Conservation (phyloP, 2,888 invertebrate genomes). For the Papilio demoleus region DNA sequence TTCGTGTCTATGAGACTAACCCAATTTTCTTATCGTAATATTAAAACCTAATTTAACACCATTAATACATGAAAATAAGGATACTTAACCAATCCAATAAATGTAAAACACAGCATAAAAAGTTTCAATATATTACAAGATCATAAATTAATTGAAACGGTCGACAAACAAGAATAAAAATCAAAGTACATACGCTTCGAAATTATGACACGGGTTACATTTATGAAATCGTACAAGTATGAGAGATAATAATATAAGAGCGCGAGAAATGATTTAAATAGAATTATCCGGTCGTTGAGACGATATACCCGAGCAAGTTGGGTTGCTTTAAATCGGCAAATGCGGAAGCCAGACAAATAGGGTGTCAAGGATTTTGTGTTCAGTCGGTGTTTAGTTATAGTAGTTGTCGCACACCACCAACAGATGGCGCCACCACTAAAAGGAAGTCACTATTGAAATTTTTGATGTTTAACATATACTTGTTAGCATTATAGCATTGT, state of each 20-base stretch:
- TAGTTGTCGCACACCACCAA: too few relatives aligned
- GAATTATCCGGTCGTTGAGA: slow-evolving; percentile 38
- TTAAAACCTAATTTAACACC: too few relatives aligned
- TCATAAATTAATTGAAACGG: not conserved
- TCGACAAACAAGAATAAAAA: not conserved
- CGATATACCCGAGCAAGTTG: slow-evolving; percentile 31
- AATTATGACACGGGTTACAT: slow-evolving; percentile 19
- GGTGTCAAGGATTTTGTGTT: slow-evolving; percentile 4
- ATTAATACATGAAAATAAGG: too few relatives aligned
- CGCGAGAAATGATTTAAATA: slow-evolving; percentile 38
- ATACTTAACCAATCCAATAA: too few relatives aligned
- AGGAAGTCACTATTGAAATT: too few relatives aligned
- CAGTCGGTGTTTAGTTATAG: too few relatives aligned
- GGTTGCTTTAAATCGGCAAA: slow-evolving; percentile 48
- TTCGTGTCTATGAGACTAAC: too few relatives aligned
- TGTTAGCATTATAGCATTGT: too few relatives aligned
- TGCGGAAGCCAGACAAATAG: slow-evolving; percentile 54
- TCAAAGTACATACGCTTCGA: not conserved
- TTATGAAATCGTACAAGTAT: slow-evolving; percentile 25
- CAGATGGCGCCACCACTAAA: too few relatives aligned
- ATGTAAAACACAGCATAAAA: too few relatives aligned
- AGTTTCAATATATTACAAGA: not conserved
- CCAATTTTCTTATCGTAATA: too few relatives aligned
- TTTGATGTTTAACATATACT: too few relatives aligned
- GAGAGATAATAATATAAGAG: slow-evolving; percentile 21